These are phyloP conservation scores for Sebastiscus tertius DNA, from an alignment of 2,797 vertebrate genomes.

Conservation along the genomic window DNA sequence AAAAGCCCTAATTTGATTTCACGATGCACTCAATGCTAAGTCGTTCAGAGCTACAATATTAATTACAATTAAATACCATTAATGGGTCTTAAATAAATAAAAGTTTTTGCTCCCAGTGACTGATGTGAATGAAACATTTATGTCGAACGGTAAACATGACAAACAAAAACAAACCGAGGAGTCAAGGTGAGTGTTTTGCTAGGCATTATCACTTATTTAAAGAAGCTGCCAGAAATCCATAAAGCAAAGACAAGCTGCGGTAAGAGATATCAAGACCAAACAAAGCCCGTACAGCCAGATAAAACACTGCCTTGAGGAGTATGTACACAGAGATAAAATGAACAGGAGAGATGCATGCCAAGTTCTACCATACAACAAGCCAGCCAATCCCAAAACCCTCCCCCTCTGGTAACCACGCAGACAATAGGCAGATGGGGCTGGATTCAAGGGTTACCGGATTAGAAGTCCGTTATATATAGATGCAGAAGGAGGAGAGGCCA, in stretches of 20 bases:
- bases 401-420: constrained; percentile 76
- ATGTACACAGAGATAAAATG: constrained; percentile 86
- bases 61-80: constrained; percentile 65
- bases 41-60: constrained; percentile 40
- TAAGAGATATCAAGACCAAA: constrained; percentile 88
- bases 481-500: constrained; percentile 42
- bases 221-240: constrained; percentile 85
- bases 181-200: constrained; percentile 83
- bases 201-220: constrained; percentile 86
- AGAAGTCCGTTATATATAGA: constrained; percentile 75
- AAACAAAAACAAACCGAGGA: constrained; percentile 65
- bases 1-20: constrained; percentile 61
- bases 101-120: constrained; percentile 20
- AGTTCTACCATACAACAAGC: constrained; percentile 72
- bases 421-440: constrained; percentile 76
- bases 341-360: constrained; percentile 75
- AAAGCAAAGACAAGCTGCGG: constrained; percentile 87
- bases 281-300: constrained; percentile 85
- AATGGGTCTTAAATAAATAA: constrained; percentile 60
- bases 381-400: constrained; percentile 74
- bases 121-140: constrained; percentile 57
- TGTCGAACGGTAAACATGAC: constrained; percentile 60
- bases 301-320: constrained; percentile 86
- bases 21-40: constrained; percentile 24
- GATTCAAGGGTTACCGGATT: constrained; percentile 76